A percentile compares a stretch with the other conserved stretches of the same genome.
Conservation (phyloP, 2,797 vertebrate genomes). For the Calcarius lapponicus region DNA sequence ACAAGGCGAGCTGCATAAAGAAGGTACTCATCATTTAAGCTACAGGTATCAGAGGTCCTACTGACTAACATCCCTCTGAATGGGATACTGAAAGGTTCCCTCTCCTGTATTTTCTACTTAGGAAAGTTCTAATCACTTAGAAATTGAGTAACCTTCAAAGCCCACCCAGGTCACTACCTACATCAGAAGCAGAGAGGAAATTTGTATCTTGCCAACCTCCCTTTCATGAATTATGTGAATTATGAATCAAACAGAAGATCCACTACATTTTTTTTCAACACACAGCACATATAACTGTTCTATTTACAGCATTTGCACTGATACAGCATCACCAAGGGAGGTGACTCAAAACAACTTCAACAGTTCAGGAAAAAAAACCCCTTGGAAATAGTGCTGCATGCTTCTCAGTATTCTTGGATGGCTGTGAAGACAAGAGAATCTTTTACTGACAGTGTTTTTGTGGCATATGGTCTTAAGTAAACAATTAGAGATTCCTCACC, state of each 20-base stretch:
- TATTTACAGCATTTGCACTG: background rate
- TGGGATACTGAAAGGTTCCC: background rate
- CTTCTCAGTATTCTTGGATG: background rate
- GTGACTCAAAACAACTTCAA: conserved; percentile 3
- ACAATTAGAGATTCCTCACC: background rate
- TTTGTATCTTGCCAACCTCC: background rate
- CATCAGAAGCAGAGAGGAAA: background rate
- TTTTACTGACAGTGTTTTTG: background rate
- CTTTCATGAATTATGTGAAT: background rate
- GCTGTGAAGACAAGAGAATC: background rate
- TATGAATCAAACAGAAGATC: background rate
- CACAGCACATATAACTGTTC: background rate
- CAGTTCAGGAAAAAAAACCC: background rate
- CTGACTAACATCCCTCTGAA: background rate
- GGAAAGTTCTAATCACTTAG: background rate
- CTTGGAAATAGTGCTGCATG: background rate
- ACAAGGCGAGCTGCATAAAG: background rate
- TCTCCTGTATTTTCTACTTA: background rate
- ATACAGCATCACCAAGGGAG: background rate
- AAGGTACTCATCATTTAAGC: background rate
- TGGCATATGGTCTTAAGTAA: background rate
- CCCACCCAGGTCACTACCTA: background rate
- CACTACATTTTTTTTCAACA: background rate
- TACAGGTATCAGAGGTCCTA: background rate
- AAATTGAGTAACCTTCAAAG: background rate